Evolutionary conservation across 2,797 vertebrate genomes (phyloP).

Genomic region (Spinibarbus caldwelli): DNA sequence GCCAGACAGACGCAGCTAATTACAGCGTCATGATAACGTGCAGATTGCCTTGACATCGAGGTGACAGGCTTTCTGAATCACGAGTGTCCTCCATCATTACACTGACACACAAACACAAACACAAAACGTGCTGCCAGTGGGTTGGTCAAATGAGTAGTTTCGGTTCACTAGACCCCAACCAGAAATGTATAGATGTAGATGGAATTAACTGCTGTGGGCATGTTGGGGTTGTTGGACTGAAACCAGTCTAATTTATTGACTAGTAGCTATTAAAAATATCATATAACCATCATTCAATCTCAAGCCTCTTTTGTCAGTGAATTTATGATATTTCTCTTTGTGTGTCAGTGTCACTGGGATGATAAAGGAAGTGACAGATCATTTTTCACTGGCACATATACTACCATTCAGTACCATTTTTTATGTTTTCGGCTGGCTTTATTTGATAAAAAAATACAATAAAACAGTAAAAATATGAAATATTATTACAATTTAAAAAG

Average conservation of each 20-base stretch:
- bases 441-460: background rate
- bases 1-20: slow-evolving; percentile 65
- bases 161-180: no score
- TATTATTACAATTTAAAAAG: background rate
- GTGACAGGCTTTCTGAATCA: slow-evolving; percentile 63
- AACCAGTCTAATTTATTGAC: background rate
- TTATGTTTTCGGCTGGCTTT: background rate
- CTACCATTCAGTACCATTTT: no score
- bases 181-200: slow-evolving; percentile 26
- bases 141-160: background rate
- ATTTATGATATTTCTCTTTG: slow-evolving; percentile 19
- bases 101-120: slow-evolving; percentile 21
- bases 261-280: background rate
- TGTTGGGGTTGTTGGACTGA: background rate
- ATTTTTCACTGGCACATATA: background rate
- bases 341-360: slow-evolving; percentile 14
- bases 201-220: background rate
- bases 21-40: slow-evolving; percentile 66
- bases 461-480: background rate
- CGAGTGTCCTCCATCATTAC: slow-evolving; percentile 45
- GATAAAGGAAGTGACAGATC: background rate
- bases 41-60: slow-evolving; percentile 65
- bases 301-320: background rate
- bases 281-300: background rate
- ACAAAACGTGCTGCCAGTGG: no score